These are phyloP conservation scores for Diloba caeruleocephala DNA, from an alignment of 2,888 invertebrate species.

Conservation along the genomic window DNA sequence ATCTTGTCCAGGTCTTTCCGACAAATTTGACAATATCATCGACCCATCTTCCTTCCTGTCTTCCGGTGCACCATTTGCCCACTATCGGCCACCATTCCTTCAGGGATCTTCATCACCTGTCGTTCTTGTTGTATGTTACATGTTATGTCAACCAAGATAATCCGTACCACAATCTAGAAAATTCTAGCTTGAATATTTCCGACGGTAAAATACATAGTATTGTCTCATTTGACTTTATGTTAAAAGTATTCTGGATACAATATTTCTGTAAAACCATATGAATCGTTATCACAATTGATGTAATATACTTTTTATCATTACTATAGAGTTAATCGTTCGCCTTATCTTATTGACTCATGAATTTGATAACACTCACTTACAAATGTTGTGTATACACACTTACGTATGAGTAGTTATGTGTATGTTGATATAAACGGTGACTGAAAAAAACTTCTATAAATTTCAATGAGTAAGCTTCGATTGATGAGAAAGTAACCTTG, in stretches of 20 bases:
- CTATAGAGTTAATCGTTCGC: constrained; percentile 41
- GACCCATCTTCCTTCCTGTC: too few species aligned
- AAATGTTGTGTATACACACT: constrained; percentile 20
- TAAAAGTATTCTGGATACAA: background rate
- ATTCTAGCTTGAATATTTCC: too few species aligned
- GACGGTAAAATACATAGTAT: too few species aligned
- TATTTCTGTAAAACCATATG: constrained; percentile 3
- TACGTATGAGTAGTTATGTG: background rate
- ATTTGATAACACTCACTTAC: constrained; percentile 36
- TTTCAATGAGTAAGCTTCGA: background rate
- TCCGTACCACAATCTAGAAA: too few species aligned
- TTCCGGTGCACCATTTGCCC: too few species aligned
- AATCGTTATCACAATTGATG: constrained; percentile 21
- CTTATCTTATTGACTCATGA: constrained; percentile 45
- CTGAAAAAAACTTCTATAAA: constrained; percentile 1
- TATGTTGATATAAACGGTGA: constrained; percentile 13
- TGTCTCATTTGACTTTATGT: background rate
- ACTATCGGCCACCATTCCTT: too few species aligned
- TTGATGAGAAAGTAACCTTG: background rate
- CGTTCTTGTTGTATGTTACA: too few species aligned
- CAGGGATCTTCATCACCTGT: too few species aligned
- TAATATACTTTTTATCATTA: constrained; percentile 39
- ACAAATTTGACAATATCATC: too few species aligned
- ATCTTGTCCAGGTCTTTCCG: too few species aligned
- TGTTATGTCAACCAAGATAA: too few species aligned